Conservation (phyloP, 2,888 invertebrate genomes). For the Adelphocoris suturalis region DNA sequence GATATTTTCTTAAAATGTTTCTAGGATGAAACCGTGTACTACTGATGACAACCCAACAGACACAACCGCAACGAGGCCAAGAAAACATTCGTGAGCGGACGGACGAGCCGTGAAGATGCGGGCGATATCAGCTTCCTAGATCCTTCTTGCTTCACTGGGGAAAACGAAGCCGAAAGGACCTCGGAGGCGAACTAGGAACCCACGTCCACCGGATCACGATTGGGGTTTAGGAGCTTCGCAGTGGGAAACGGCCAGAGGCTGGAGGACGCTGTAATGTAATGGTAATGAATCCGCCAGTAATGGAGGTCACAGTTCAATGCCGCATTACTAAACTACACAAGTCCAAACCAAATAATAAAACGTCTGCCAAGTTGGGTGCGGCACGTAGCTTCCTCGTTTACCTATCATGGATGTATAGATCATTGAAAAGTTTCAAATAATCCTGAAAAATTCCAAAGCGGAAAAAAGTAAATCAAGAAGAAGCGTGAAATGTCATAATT, state of each 20-base stretch:
- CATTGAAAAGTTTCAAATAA: too few relatives aligned
- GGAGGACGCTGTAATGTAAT: neutral
- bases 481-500: too few relatives aligned
- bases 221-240: neutral
- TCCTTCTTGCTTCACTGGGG: neutral
- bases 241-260: neutral
- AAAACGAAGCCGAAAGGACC: neutral
- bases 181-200: neutral
- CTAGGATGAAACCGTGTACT: neutral
- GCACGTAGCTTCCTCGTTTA: too few relatives aligned
- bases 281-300: neutral
- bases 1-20: neutral
- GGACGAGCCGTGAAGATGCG: slow-evolving; percentile 22
- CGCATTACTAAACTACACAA: neutral
- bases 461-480: too few relatives aligned
- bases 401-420: too few relatives aligned
- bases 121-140: neutral
- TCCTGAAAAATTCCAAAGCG: too few relatives aligned
- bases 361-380: too few relatives aligned
- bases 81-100: neutral
- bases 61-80: neutral
- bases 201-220: neutral
- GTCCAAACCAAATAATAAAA: too few relatives aligned
- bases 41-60: too few relatives aligned
- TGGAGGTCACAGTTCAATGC: neutral